A percentile compares a stretch with the other conserved stretches of the same genome.
Evolutionary conservation across 2,113 vertebrate genomes (phyloP).

Genomic region (Xenopus borealis): DNA sequence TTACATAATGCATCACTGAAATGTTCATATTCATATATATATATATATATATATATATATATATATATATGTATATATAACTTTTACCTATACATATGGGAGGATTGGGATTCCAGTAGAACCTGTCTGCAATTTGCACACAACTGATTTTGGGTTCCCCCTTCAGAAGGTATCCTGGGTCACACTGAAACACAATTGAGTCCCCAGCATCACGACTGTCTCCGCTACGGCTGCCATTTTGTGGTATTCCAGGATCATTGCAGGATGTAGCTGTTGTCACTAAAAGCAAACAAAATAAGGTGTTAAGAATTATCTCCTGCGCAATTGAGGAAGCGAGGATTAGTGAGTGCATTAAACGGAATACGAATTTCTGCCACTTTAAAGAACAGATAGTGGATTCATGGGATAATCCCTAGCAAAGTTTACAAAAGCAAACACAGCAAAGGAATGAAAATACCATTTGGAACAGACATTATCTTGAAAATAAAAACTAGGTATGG

Average conservation of each 20-base stretch:
- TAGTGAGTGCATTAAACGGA: not conserved
- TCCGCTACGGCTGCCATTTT: slow-evolving; percentile 89
- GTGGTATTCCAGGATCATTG: slow-evolving; percentile 91
- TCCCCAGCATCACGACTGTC: slow-evolving; percentile 89
- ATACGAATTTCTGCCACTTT: not conserved
- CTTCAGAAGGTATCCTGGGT: slow-evolving; percentile 87
- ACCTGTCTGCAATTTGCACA: slow-evolving; percentile 88
- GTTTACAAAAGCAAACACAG: not conserved
- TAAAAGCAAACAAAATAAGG: slow-evolving; percentile 49
- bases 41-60: too few species aligned
- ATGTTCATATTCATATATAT: too few species aligned
- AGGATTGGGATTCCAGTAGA: slow-evolving; percentile 96
- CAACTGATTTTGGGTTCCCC: slow-evolving; percentile 88
- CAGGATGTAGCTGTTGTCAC: slow-evolving; percentile 96
- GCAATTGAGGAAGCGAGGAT: not conserved
- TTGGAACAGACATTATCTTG: not conserved
- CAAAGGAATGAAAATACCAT: not conserved
- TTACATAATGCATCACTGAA: too few species aligned
- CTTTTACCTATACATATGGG: slow-evolving; percentile 83
- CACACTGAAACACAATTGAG: slow-evolving; percentile 89
- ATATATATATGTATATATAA: too few species aligned
- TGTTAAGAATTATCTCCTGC: not conserved
- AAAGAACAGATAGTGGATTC: not conserved
- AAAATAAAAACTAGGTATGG: not conserved
- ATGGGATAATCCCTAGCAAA: not conserved